Percentiles rank a stretch among this genome's conserved stretches.
Evolutionary conservation across 2,888 invertebrate genomes (phyloP).

Genomic region (Sipha maydis): DNA sequence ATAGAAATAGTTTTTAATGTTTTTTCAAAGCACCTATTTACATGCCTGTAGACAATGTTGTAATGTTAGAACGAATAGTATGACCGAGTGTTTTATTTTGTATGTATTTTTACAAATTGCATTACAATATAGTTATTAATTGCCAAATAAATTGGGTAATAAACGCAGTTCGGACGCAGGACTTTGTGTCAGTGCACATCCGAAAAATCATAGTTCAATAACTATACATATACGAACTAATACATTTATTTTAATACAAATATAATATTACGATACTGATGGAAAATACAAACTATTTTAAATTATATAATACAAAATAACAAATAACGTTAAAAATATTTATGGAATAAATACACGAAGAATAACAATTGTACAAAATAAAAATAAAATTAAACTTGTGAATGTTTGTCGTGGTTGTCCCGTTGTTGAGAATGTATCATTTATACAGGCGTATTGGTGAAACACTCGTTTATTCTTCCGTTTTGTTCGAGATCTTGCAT

Average conservation of each 20-base stretch:
- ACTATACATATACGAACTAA: not conserved
- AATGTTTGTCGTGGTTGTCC: not conserved
- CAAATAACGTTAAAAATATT: slow-evolving; percentile 10
- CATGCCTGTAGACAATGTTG: too few relatives aligned
- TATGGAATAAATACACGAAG: not conserved
- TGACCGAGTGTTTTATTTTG: too few relatives aligned
- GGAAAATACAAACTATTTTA: not conserved
- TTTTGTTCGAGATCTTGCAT: slow-evolving; percentile 52
- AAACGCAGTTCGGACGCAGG: too few relatives aligned
- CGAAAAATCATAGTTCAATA: too few relatives aligned
- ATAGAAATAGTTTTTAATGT: too few relatives aligned
- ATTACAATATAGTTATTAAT: too few relatives aligned
- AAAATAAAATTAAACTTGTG: not conserved
- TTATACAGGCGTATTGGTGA: slow-evolving; percentile 49
- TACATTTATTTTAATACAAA: not conserved
- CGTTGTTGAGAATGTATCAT: not conserved
- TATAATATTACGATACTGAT: not conserved
- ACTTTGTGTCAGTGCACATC: too few relatives aligned
- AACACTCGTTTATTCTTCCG: not conserved
- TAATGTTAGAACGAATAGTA: too few relatives aligned
- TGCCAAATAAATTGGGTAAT: too few relatives aligned
- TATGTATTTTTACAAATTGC: too few relatives aligned
- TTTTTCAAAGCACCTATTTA: too few relatives aligned
- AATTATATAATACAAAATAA: not conserved
- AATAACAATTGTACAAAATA: not conserved